Evolutionary conservation across 2,797 vertebrate species (phyloP), one percentile per base, ranked within the genome.

Genomic region (Crypturellus tataupa): DNA sequence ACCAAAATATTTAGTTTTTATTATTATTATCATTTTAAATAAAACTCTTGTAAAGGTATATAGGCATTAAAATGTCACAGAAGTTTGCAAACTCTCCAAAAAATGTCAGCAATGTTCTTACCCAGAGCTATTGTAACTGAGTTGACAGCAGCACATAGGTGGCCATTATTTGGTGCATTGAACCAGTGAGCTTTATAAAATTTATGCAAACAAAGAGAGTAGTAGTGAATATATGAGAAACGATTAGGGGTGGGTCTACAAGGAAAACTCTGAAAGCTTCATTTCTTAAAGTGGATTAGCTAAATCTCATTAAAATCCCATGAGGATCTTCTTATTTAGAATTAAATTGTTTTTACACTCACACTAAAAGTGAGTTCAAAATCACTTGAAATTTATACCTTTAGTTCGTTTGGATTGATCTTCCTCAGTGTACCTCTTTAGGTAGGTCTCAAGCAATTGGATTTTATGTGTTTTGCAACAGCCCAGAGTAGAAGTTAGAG

Each of bases 281-380:
- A 67, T 42, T 91, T 51, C n/a, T 91, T 83, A 76, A 89, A 94
- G 78, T 79, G 83, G 80, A 94, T 95, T 94, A 95, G 47, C 67
- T 86, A 93, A 93, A 90, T 77, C 42, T 91, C 77, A 59, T 95
- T 90, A 93, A 90, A 42, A 18, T 93, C 64, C 69, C 93, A 47
- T 47, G 59, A 83, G 39, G 63, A 81, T 81, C 40, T 20, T 35
- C 17, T 69, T 91, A 70, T 81, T 89, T 55, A 72, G 49, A 80
- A 76, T 55, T 92, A 76, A 81, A 81, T 40, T 69, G 19, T 59
- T 77, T 65, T 94, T 86, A 81, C 35, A 33, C 35, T 76, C 84
- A 81, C 5, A 72, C 13, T 75, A 64, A 75, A 40, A 42, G 35
- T 76, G 51, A 78, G 23, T 79, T 94, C 92, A 79, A 84, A 53